Evolutionary conservation across 2,113 vertebrate genomes (phyloP), one percentile per base, ranked within the genome.

Genomic region (Asarcornis scutulata): DNA sequence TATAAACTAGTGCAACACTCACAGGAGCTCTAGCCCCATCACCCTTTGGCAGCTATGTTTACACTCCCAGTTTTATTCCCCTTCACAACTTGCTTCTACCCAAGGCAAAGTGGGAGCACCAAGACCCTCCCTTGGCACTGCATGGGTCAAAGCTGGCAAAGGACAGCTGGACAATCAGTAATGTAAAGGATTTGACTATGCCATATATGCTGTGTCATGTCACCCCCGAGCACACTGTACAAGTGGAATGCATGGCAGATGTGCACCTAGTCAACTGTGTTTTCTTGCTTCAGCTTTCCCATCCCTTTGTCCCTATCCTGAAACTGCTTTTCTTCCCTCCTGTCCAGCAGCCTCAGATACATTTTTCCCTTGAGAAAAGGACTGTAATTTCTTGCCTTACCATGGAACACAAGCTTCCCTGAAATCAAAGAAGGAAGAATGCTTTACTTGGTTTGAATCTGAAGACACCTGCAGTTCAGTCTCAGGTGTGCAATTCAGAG

Each of bases 401-500:
- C 34, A 52, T 36, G 52, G 29, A 84, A 75, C 20, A 86, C 8
- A 56, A 34, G 52, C 56, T 68, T 79, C 20, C 81, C 0, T 95
- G 94, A 93, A 97, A 92, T 89, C 38, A 53, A 89, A 95, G 91
- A 87, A 95, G 74, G 15, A 73, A 84, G 44, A 77, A 82, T 81
- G 38, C 81, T 90, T 62, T 56, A 25, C 58, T 92, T 71, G 1
- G 1, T 83, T 74, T 62, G 29, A 93, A 69, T 79, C 38, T 68
- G 60, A 84, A 91, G 69, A 86, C 83, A 89, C 69, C 83, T 92
- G 93, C 86, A 79, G 66, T 68, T 87, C 80, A 48, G 25, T 21
- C 48, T 79, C 89, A 97, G 81, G 89, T 76, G 69, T 76, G 62
- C 58, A 79, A 68, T 73, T 84, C 58, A 72, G 62, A 91, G 66